Percentiles rank a stretch among this genome's conserved stretches.
Evolutionary conservation across 2,113 vertebrate genomes (phyloP).

Genomic region (Scatophagus argus): DNA sequence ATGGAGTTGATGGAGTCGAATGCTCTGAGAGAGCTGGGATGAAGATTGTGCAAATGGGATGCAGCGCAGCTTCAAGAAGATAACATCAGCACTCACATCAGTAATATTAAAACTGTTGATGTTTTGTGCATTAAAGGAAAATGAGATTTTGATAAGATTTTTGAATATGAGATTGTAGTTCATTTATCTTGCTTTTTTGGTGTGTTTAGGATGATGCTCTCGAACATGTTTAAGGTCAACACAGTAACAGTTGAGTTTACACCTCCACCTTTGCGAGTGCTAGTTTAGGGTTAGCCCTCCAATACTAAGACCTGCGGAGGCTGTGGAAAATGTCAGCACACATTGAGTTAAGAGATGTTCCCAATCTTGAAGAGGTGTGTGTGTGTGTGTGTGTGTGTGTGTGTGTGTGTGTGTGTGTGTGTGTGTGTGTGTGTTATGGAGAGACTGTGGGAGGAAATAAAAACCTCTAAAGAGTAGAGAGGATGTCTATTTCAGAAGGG

Average conservation of each 20-base stretch:
- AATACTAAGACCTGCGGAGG: conserved; percentile 15
- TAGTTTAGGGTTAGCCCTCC: conserved; percentile 26
- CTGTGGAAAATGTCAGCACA: conserved; percentile 50
- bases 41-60: not conserved
- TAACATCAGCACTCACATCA: too few species aligned
- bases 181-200: not conserved
- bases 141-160: too few species aligned
- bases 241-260: conserved; percentile 2
- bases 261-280: not conserved
- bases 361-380: conserved; percentile 13
- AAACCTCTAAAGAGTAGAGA: conserved; percentile 14
- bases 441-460: conserved; percentile 7
- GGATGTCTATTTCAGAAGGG: conserved; percentile 29
- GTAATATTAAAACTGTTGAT: not conserved
- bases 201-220: not conserved
- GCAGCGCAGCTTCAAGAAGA: not conserved
- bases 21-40: not conserved
- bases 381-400: not conserved
- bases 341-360: conserved; percentile 26
- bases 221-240: conserved; percentile 7
- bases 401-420: not conserved
- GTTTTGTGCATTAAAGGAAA: not conserved
- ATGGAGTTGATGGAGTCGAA: too few species aligned
- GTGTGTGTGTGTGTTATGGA: conserved; percentile 1
- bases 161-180: not conserved